Percentiles rank a stretch among this genome's conserved stretches.
Conservation (phyloP, 2,797 vertebrate genomes). For the Gadopsis bispinosus region DNA sequence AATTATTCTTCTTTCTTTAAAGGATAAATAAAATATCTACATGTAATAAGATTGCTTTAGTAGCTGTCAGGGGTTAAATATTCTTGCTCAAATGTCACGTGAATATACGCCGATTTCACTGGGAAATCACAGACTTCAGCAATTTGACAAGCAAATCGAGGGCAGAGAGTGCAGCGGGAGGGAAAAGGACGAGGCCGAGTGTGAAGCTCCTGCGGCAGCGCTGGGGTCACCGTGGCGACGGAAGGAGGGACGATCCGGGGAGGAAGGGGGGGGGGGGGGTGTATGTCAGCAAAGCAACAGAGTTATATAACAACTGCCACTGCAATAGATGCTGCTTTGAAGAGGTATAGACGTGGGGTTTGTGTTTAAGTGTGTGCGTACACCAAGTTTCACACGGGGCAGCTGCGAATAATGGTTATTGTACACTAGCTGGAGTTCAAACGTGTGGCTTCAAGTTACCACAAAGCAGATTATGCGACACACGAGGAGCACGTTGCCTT, state of each 20-base stretch:
- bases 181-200: conserved; percentile 31
- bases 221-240: conserved; percentile 73
- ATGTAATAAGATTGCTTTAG: neutral
- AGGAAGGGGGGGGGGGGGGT: conserved; percentile 1
- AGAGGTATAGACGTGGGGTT: neutral
- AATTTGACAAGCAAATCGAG: conserved; percentile 51
- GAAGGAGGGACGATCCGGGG: conserved; percentile 49
- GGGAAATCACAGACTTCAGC: neutral
- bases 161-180: conserved; percentile 26
- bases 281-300: conserved; percentile 33
- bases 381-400: conserved; percentile 5
- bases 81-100: neutral
- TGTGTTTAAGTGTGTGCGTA: neutral
- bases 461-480: neutral
- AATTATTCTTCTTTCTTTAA: neutral
- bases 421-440: neutral
- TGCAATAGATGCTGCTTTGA: conserved; percentile 32
- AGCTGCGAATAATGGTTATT: neutral
- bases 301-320: conserved; percentile 64
- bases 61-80: neutral
- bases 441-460: neutral
- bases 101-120: neutral
- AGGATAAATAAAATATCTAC: neutral
- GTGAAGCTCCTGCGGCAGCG: conserved; percentile 60
- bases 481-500: neutral